Evolutionary conservation across 2,797 vertebrate genomes (phyloP), one percentile per base, ranked within the genome.

Genomic region (Sebastes glaucus): DNA sequence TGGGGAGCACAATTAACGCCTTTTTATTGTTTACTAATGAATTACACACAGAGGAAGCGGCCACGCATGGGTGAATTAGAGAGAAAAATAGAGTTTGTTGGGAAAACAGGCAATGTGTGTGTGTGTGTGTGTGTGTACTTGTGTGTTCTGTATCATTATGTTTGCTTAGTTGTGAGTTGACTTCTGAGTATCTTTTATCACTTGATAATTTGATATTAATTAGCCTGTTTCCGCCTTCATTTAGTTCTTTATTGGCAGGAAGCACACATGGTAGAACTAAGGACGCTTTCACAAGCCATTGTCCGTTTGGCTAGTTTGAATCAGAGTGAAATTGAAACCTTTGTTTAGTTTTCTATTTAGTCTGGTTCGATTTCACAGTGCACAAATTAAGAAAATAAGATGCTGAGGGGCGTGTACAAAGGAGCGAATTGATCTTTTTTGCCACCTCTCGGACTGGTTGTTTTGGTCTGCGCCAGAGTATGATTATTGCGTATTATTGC

Each of bases 1-100:
- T 90, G 35, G 92, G 93, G 90, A 94, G 82, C 81, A 86, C 88
- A 94, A 90, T 93, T 94, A 93, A 89, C 25, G 72, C 85, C 72
- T 89, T 93, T 92, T 93, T 91, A 91, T 93, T 93, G 86, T 94
- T 93, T 92, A 80, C 89, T 95, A 92, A 95, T 94, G 83, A 94
- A 94, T 92, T 86, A 92, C 89, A 90, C 91, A 88, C 85, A 89
- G 78, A 86, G 64, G 46, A 84, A 73, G 73, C n/a, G 11, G 53
- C 7, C 74, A 30, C 67, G 75, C 77, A 14, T 42, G 67, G 83
- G 77, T 84, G 60, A 88, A 89, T 89, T 82, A 86, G 30, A 84
- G 62, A 76, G 66, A 76, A 73, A 87, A 81, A 83, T 71, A 74
- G 11, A 78, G 73, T 80, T 84, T 74, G 56, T 74, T 14, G 23